Percentiles rank a stretch among this genome's conserved stretches.
Conservation (phyloP, 2,888 invertebrate species). For the Lottia gigantea region DNA sequence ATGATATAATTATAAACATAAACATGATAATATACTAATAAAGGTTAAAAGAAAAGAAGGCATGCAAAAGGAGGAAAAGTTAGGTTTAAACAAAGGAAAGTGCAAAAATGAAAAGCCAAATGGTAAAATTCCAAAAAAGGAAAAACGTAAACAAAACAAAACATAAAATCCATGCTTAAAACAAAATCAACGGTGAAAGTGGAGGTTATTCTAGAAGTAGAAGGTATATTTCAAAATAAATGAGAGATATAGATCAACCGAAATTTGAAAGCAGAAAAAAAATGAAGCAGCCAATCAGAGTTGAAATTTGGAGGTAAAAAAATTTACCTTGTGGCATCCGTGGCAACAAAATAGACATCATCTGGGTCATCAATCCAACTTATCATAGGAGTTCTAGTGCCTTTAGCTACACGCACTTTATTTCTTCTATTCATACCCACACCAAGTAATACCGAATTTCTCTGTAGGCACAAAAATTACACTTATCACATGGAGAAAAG, state of each 20-base stretch:
- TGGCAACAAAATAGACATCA: slow-evolving; percentile 94
- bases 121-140: not conserved
- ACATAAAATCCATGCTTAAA: too few relatives aligned
- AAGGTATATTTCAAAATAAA: too few relatives aligned
- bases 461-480: slow-evolving; percentile 37
- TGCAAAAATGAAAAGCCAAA: slow-evolving; percentile 11
- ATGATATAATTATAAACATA: not conserved
- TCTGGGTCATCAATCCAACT: slow-evolving; percentile 99
- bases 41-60: too few relatives aligned
- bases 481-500: slow-evolving; percentile 15
- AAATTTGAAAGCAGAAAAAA: too few relatives aligned
- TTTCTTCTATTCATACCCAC: slow-evolving; percentile 53
- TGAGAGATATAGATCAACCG: too few relatives aligned
- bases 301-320: not conserved
- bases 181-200: too few relatives aligned
- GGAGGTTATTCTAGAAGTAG: too few relatives aligned
- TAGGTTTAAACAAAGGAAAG: not conserved
- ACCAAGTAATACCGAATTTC: slow-evolving; percentile 52
- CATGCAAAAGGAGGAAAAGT: too few relatives aligned
- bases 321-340: slow-evolving; percentile 87
- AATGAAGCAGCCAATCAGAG: not conserved
- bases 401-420: slow-evolving; percentile 69
- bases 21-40: not conserved
- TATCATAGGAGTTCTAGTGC: slow-evolving; percentile 84
- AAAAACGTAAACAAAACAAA: too few relatives aligned